Conservation (phyloP, 1,140 invertebrate species). For the Lepidurus arcticus region DNA sequence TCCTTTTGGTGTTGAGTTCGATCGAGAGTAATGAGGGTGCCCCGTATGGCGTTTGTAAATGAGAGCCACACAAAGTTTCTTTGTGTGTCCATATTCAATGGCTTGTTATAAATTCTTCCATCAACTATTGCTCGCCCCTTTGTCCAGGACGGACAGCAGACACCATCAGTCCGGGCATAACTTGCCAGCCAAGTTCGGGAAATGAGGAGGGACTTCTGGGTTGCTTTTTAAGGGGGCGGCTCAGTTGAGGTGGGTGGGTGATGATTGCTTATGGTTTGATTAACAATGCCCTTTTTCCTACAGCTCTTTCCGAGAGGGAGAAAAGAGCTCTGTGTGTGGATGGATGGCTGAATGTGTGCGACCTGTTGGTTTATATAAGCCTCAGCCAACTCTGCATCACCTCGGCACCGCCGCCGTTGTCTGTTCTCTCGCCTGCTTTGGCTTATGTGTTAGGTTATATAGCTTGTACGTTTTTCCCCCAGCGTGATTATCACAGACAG, state of each 20-base stretch:
- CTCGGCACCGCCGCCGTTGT: not conserved
- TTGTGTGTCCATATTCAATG: not conserved
- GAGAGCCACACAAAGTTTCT: not conserved
- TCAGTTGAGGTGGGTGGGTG: not conserved
- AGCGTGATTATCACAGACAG: slow-evolving; percentile 13
- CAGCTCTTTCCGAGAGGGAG: not conserved
- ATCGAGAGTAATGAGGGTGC: slow-evolving; percentile 21
- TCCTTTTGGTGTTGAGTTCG: not conserved
- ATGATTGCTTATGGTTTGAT: slow-evolving; percentile 19
- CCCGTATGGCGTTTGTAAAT: slow-evolving; percentile 18
- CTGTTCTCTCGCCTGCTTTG: not conserved
- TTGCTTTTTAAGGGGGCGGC: not conserved
- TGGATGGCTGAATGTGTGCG: not conserved
- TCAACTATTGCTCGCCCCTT: slow-evolving; percentile 17
- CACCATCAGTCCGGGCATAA: slow-evolving; percentile 5
- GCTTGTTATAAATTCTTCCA: slow-evolving; percentile 1
- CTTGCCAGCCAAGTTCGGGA: not conserved
- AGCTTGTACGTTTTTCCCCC: slow-evolving; percentile 3
- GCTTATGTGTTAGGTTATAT: not conserved
- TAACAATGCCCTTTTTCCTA: not conserved
- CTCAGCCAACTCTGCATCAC: not conserved
- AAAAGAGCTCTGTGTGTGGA: not conserved
- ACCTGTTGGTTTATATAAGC: slow-evolving; percentile 13
- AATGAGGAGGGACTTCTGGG: not conserved
- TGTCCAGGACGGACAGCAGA: not conserved